Evolutionary conservation across 2,888 invertebrate genomes (phyloP).

Genomic region (Hypselothyrea guttata): DNA sequence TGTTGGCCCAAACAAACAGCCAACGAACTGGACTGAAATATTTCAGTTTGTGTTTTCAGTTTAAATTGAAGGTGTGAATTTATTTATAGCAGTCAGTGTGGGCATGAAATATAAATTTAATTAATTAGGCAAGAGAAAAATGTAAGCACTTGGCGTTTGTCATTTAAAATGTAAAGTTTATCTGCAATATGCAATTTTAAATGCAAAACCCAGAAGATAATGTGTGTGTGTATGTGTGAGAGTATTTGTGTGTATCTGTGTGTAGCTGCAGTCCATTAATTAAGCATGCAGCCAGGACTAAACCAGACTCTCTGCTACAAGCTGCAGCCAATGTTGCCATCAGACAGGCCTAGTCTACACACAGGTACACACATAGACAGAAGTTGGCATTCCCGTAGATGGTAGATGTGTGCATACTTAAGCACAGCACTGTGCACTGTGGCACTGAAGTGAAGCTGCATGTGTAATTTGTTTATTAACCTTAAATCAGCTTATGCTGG

Average conservation of each 20-base stretch:
- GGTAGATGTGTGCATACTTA: not conserved
- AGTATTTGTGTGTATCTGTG: constrained; percentile 16
- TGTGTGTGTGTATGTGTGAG: constrained; percentile 18
- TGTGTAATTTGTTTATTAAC: constrained; percentile 74
- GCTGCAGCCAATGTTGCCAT: constrained; percentile 8
- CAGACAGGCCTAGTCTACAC: not conserved
- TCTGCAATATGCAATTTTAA: constrained; percentile 49
- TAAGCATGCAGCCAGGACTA: constrained; percentile 47
- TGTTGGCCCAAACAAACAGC: constrained; percentile 1
- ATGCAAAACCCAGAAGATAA: constrained; percentile 18
- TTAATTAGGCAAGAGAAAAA: constrained; percentile 68
- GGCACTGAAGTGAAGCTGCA: constrained; percentile 45
- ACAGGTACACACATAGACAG: constrained; percentile 1
- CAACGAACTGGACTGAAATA: not conserved
- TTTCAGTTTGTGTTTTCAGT: not conserved
- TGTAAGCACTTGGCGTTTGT: constrained; percentile 6
- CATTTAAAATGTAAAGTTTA: constrained; percentile 53
- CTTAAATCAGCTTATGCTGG: constrained; percentile 67
- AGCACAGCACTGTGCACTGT: constrained; percentile 1
- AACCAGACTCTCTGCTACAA: not conserved
- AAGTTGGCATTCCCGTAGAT: not conserved
- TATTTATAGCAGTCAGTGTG: constrained; percentile 56
- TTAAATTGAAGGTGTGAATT: constrained; percentile 46
- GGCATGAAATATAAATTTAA: constrained; percentile 63
- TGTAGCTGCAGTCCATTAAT: constrained; percentile 40